These are phyloP conservation scores for Psittacula derbiana DNA, from an alignment of 2,797 vertebrate genomes.

Conservation along the genomic window DNA sequence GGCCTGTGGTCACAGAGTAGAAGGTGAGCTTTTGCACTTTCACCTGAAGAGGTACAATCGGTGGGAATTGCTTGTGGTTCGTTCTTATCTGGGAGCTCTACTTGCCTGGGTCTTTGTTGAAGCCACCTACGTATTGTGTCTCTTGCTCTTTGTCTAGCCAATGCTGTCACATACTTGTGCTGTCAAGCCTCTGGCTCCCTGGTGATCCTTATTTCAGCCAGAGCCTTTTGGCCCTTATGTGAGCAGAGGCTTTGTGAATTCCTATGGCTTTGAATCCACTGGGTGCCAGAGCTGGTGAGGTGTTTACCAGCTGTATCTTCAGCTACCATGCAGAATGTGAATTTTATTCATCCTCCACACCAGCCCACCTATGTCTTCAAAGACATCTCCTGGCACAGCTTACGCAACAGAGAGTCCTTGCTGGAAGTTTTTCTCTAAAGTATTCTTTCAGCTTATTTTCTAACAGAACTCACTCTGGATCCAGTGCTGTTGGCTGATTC, in stretches of 20 bases:
- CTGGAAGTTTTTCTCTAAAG: neutral
- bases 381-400: neutral
- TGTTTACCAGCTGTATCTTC: neutral
- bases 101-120: neutral
- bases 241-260: neutral
- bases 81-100: neutral
- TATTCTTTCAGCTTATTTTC: neutral
- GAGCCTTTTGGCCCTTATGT: neutral
- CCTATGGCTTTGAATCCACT: neutral
- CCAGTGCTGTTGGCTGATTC: neutral
- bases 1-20: neutral
- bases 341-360: neutral
- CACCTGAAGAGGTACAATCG: neutral
- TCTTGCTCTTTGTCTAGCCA: neutral
- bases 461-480: neutral
- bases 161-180: neutral
- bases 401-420: neutral
- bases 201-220: neutral
- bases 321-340: neutral
- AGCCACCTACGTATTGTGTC: accelerated
- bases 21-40: neutral
- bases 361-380: neutral
- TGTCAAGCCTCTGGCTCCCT: neutral
- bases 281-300: neutral
- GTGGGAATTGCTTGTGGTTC: neutral